Percentiles rank a stretch among this genome's conserved stretches.
Evolutionary conservation across 1,140 invertebrate genomes (phyloP).

Genomic region (Bursaphelenchus mucronatus): DNA sequence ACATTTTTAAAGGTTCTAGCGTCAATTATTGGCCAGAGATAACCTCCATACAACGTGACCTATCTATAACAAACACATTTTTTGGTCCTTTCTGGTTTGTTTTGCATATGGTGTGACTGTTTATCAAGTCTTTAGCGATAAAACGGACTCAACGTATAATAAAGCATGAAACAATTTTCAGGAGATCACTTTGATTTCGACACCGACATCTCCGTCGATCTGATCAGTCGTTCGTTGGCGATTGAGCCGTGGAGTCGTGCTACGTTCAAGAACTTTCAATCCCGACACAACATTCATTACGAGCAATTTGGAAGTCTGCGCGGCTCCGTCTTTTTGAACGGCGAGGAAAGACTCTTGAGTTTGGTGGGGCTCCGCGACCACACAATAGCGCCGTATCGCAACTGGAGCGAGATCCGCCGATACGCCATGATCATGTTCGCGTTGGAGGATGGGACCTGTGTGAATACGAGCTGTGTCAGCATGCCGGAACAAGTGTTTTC

Average conservation of each 20-base stretch:
- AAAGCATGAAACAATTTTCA: constrained; percentile 17
- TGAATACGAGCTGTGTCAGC: constrained; percentile 51
- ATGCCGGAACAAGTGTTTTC: constrained; percentile 52
- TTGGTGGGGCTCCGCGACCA: constrained; percentile 53
- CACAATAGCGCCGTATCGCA: constrained; percentile 46
- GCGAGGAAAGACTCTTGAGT: constrained; percentile 21
- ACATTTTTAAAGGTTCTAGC: too few species aligned
- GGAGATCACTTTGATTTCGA: constrained; percentile 54
- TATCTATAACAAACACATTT: too few species aligned
- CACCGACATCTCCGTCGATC: constrained; percentile 42
- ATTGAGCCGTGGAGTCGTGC: constrained; percentile 48
- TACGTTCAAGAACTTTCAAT: constrained; percentile 44
- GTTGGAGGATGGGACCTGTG: constrained; percentile 56
- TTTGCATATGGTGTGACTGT: too few species aligned
- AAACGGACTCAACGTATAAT: neutral
- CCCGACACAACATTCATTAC: constrained; percentile 49
- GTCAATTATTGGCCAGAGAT: too few species aligned
- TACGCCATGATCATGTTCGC: constrained; percentile 55
- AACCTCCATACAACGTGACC: too few species aligned
- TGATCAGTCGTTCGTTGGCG: constrained; percentile 48
- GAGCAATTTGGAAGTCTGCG: constrained; percentile 48
- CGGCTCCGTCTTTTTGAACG: constrained; percentile 36
- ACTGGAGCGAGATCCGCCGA: constrained; percentile 46
- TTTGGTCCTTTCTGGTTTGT: too few species aligned
- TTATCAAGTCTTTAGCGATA: constrained; percentile 41